Conservation (phyloP, 2,797 vertebrate species). For the Dicrostonyx torquatus region DNA sequence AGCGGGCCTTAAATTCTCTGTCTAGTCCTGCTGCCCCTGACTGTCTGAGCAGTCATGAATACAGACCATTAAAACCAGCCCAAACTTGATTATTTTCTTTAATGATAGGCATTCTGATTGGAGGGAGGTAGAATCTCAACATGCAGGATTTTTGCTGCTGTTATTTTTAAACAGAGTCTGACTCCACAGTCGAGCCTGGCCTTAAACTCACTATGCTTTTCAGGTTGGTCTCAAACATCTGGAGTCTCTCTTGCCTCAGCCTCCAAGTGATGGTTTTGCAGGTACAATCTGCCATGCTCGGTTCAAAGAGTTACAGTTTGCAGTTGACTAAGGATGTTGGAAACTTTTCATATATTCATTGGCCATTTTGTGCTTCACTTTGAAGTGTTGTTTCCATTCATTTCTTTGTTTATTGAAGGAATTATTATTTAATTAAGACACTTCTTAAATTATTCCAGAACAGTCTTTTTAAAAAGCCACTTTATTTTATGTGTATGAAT, state of each 20-base stretch:
- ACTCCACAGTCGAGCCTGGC: neutral
- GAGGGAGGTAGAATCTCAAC: neutral
- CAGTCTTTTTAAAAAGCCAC: neutral
- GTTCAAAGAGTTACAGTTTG: neutral
- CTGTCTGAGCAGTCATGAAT: neutral
- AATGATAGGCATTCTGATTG: neutral
- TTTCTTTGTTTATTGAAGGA: neutral
- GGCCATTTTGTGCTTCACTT: neutral
- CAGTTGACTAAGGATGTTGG: neutral
- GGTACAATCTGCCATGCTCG: too few species aligned
- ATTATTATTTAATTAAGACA: neutral
- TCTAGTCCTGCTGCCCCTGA: neutral
- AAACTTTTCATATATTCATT: neutral
- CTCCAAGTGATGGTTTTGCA: neutral
- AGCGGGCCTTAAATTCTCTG: neutral
- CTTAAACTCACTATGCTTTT: neutral
- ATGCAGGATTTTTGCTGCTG: neutral
- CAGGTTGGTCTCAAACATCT: neutral
- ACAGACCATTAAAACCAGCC: neutral
- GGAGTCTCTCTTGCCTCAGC: too few species aligned
- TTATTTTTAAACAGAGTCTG: neutral
- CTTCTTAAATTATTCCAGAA: neutral
- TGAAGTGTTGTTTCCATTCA: neutral
- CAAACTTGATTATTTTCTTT: neutral
- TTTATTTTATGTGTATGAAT: neutral